Conservation (phyloP, 2,113 vertebrate genomes). For the Hemibagrus wyckioides region DNA sequence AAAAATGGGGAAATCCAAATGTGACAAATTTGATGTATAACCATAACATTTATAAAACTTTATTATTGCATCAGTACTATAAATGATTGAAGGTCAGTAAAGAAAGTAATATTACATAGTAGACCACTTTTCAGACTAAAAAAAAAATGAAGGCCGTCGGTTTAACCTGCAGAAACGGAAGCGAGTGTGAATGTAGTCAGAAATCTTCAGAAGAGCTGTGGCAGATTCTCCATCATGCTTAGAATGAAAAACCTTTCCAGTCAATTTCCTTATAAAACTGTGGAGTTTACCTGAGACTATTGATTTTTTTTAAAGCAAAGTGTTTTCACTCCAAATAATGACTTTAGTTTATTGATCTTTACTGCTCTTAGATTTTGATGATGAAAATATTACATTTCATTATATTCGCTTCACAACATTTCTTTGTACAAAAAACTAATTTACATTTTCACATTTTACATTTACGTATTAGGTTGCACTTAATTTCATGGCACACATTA, state of each 20-base stretch:
- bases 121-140: background rate
- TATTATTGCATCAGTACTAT: background rate
- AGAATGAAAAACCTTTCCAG: background rate
- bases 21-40: too few relatives aligned
- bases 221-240: background rate
- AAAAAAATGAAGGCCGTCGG: background rate
- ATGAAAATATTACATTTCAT: background rate
- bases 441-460: too few relatives aligned
- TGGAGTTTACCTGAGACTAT: background rate
- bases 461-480: background rate
- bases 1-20: too few relatives aligned
- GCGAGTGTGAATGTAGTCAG: background rate
- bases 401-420: background rate
- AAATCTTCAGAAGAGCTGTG: background rate
- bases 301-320: background rate
- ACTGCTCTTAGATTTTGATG: background rate
- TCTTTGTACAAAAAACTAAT: too few relatives aligned
- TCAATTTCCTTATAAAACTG: background rate
- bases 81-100: background rate
- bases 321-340: background rate
- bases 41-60: too few relatives aligned
- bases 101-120: background rate
- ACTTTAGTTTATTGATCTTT: background rate
- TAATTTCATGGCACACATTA: background rate
- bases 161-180: too few relatives aligned